Evolutionary conservation across 2,797 vertebrate genomes (phyloP), one percentile per base, ranked within the genome.

Genomic region (Linurgus olivaceus): DNA sequence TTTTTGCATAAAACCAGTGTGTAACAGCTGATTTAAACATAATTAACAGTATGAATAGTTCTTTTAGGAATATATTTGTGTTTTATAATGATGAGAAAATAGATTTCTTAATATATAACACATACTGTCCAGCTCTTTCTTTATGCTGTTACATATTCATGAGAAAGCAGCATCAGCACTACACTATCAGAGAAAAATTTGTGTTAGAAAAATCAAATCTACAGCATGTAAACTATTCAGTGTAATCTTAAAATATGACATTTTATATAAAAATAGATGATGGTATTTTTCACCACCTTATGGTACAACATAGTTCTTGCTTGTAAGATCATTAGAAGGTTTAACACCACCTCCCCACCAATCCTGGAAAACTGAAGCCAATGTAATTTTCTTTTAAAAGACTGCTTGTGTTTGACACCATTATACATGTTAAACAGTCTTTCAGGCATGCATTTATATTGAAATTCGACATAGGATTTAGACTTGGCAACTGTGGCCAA

Each of bases 91-190:
- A 90, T 54, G 58, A 90, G 47, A 88, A 94, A 95, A 96, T 92
- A 92, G 77, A 83, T 90, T 86, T 55, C 92, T 90, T 84, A 90
- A 84, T 79, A 96, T 63, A 91, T 88, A 93, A 87, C 47, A 57
- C 63, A 67, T 8, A 90, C 77, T 62, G 92, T 78, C 92, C 83
- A 55, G 21, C 73, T 93, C 40, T 78, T 95, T 73, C 74, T 72
- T 94, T 75, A 76, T 47, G 48, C 55, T 77, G 47, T 52, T 95
- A 88, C 90, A 94, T 92, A 96, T 96, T 92, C n/a, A 94, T 92
- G 71, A 71, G 66, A 82, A 75, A 87, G 42, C 59, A 81, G 7
- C 29, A 93, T 70, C 79, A 66, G 59, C 35, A 33, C 51, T 38
- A 66, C 28, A 12, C 4, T 62, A 88, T 48, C 48, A 88, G 51